Conservation (phyloP, 2,113 vertebrate genomes). For the Prinia subflava region DNA sequence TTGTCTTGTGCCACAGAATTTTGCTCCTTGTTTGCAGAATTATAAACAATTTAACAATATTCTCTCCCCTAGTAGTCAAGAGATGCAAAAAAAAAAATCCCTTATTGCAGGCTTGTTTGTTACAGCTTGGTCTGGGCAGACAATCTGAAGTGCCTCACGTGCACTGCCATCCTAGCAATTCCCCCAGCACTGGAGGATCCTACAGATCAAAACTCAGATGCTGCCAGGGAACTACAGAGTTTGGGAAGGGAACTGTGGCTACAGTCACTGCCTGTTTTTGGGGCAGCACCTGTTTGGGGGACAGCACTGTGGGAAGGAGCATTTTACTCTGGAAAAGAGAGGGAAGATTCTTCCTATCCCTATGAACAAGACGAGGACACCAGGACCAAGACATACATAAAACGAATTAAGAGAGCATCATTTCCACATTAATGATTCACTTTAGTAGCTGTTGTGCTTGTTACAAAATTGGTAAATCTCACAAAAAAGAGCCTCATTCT, state of each 20-base stretch:
- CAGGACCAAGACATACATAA: background rate
- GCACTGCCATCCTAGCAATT: background rate
- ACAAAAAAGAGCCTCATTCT: background rate
- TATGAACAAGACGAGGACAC: background rate
- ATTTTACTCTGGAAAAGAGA: background rate
- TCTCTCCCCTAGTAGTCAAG: background rate
- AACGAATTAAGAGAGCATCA: background rate
- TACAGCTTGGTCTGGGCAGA: background rate
- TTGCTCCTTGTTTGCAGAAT: background rate
- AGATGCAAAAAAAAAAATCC: background rate
- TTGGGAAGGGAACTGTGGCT: accelerated
- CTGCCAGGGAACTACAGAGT: background rate
- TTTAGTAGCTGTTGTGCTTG: background rate
- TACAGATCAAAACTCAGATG: background rate
- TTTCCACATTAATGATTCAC: background rate
- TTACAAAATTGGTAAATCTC: background rate
- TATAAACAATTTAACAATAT: background rate
- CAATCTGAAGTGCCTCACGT: background rate
- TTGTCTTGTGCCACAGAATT: background rate
- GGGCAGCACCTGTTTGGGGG: background rate
- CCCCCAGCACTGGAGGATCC: background rate
- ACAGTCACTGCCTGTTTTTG: background rate
- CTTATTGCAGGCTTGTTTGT: background rate
- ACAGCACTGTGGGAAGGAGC: background rate
- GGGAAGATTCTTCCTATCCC: background rate